Evolutionary conservation across 2,113 vertebrate genomes (phyloP).

Genomic region (Tachuris rubrigastra): DNA sequence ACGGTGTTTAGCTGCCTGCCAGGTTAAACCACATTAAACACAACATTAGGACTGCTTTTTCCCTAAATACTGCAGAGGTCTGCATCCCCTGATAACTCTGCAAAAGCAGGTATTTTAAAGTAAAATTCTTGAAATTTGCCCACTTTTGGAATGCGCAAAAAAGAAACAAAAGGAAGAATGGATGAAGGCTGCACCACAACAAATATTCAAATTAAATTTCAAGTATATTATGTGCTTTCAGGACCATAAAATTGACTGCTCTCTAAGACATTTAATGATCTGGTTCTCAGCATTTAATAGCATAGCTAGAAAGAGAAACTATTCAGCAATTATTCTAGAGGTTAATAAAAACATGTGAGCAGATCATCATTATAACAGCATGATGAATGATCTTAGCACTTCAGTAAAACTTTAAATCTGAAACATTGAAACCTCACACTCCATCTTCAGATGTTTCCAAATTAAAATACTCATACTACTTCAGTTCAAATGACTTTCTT

Average conservation of each 20-base stretch:
- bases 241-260: neutral
- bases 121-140: neutral
- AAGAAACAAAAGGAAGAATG: neutral
- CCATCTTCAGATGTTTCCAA: neutral
- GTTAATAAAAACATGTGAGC: neutral
- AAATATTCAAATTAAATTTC: neutral
- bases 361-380: neutral
- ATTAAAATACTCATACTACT: neutral
- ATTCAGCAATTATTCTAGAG: neutral
- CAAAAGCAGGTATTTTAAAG: neutral
- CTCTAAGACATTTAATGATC: neutral
- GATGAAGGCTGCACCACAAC: neutral
- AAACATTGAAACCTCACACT: neutral
- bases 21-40: neutral
- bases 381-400: neutral
- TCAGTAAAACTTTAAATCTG: neutral
- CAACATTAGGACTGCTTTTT: neutral
- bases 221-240: neutral
- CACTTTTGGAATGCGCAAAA: neutral
- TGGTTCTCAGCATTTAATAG: neutral
- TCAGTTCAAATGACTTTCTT: neutral
- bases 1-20: neutral
- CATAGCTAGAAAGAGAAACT: neutral
- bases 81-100: neutral
- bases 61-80: neutral